These are phyloP conservation scores for Bubo scandiacus DNA, from an alignment of 2,113 vertebrate species.

Conservation along the genomic window DNA sequence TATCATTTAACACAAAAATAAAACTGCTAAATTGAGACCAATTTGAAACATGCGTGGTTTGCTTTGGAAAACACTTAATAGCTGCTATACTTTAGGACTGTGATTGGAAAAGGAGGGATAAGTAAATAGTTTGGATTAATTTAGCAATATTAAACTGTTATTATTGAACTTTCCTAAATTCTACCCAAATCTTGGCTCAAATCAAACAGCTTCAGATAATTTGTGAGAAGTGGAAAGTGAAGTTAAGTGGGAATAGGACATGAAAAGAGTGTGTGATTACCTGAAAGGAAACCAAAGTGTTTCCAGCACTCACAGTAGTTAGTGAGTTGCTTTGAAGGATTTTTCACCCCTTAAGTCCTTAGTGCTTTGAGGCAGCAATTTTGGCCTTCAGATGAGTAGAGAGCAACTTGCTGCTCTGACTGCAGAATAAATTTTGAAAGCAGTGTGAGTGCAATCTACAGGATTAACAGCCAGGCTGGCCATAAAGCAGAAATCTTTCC, in stretches of 20 bases:
- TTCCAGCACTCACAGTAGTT: neutral
- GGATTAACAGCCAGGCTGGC: neutral
- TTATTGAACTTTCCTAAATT: slow-evolving; percentile 1
- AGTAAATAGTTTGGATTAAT: slow-evolving; percentile 26
- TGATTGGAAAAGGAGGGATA: neutral
- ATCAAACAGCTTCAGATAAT: neutral
- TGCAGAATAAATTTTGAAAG: neutral
- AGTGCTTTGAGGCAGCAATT: neutral
- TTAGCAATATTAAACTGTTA: neutral
- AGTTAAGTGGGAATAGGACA: neutral
- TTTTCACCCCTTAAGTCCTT: slow-evolving; percentile 5
- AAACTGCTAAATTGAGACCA: slow-evolving; percentile 25
- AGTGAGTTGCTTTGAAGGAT: slow-evolving; percentile 7
- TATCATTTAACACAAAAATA: slow-evolving; percentile 59
- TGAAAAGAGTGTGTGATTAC: neutral
- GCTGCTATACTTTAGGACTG: neutral
- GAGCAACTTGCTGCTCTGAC: neutral
- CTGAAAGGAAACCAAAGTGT: slow-evolving; percentile 11
- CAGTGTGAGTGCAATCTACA: neutral
- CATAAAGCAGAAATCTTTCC: neutral
- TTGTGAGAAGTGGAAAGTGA: neutral
- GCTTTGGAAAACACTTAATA: neutral
- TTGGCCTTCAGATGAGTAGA: neutral
- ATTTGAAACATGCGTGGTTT: neutral
- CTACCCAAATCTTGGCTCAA: neutral